A percentile compares a stretch with the other conserved stretches of the same genome.
Evolutionary conservation across 2,888 invertebrate species (phyloP).

Genomic region (Ormia ochracea): DNA sequence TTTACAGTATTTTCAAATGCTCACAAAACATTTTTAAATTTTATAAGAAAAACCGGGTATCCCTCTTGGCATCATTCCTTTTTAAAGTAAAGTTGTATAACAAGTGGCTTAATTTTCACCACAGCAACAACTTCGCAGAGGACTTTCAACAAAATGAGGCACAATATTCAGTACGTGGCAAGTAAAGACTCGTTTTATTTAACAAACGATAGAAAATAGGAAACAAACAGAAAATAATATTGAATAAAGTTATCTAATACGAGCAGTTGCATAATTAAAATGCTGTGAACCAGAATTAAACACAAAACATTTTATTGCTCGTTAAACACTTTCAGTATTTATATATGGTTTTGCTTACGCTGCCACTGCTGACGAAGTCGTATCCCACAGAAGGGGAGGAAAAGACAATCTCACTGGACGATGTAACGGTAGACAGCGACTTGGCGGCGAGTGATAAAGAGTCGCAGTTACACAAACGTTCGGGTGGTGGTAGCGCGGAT

Average conservation of each 20-base stretch:
- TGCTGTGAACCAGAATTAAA: slow-evolving; percentile 14
- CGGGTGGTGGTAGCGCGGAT: slow-evolving; percentile 74
- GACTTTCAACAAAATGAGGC: slow-evolving; percentile 37
- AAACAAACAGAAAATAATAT: slow-evolving; percentile 5
- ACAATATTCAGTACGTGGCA: slow-evolving; percentile 37
- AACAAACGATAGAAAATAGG: too few relatives aligned
- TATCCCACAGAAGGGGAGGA: slow-evolving; percentile 67
- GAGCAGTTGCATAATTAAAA: slow-evolving; percentile 26
- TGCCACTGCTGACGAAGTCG: slow-evolving; percentile 70
- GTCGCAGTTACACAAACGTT: slow-evolving; percentile 72
- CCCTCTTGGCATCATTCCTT: slow-evolving; percentile 47
- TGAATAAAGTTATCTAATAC: not conserved
- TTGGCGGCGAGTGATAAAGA: slow-evolving; percentile 71
- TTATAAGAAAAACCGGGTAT: not conserved
- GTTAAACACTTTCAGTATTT: slow-evolving; percentile 62
- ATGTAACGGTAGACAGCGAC: slow-evolving; percentile 71
- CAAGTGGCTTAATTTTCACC: slow-evolving; percentile 2
- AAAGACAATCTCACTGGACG: slow-evolving; percentile 70
- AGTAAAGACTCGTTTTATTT: not conserved
- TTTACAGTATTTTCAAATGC: too few relatives aligned
- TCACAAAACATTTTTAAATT: not conserved
- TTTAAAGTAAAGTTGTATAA: slow-evolving; percentile 30
- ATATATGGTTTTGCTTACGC: slow-evolving; percentile 66
- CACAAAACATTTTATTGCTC: not conserved
- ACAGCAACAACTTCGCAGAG: not conserved